phyloP scores from a whole-genome alignment of 2,797 vertebrate genomes.

The Myotis planiceps region DNA sequence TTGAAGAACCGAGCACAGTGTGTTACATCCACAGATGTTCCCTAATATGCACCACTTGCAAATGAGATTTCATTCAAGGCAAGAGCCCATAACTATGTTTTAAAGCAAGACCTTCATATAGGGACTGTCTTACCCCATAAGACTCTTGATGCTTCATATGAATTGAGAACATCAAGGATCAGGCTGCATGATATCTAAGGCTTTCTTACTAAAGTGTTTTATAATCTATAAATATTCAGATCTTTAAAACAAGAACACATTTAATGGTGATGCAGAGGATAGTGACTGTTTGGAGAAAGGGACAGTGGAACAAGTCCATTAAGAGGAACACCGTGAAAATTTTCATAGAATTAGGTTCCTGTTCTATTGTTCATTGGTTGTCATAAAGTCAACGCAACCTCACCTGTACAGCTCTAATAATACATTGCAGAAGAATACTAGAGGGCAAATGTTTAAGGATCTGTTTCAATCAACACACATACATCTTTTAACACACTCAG shows the following conservation, averaged over 20 bases:
- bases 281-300: neutral
- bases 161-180: neutral
- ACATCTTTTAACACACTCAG: neutral
- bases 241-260: neutral
- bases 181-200: neutral
- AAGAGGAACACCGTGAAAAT: neutral
- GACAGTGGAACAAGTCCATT: neutral
- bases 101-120: slow-evolving; percentile 1
- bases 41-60: neutral
- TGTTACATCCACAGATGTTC: neutral
- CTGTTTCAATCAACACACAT: neutral
- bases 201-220: neutral
- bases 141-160: neutral
- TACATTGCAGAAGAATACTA: neutral
- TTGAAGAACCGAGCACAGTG: neutral
- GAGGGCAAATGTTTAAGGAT: neutral
- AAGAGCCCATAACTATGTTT: neutral
- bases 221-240: neutral
- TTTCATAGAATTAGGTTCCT: neutral
- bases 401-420: neutral
- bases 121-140: neutral
- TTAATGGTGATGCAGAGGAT: neutral
- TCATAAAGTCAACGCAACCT: neutral
- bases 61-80: neutral
- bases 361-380: neutral